Conservation (phyloP, 2,888 invertebrate genomes). For the Aethes cnicana region DNA sequence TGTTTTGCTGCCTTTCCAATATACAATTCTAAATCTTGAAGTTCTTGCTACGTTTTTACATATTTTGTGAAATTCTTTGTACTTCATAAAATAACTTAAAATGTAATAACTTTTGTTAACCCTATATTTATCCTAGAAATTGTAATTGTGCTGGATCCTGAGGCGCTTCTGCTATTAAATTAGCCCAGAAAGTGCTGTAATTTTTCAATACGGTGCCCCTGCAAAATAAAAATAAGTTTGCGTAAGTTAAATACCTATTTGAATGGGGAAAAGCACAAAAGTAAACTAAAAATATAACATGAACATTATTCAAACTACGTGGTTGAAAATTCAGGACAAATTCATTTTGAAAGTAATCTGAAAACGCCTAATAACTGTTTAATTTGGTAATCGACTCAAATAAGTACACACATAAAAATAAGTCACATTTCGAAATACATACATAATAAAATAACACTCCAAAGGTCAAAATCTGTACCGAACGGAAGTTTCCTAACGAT, state of each 20-base stretch:
- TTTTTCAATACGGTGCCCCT: constrained; percentile 89
- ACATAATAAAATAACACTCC: constrained; percentile 18
- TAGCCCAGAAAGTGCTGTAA: constrained; percentile 89
- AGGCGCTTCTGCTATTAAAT: constrained; percentile 82
- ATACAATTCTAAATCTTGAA: no score
- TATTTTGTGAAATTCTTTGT: constrained; percentile 3
- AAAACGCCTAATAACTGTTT: no score
- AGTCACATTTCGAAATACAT: constrained; percentile 22
- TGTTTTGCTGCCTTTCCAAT: neutral
- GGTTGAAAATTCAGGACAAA: no score
- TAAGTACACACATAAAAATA: constrained; percentile 13
- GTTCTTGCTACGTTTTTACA: no score
- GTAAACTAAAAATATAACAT: neutral
- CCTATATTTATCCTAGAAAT: constrained; percentile 51
- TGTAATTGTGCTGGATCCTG: constrained; percentile 67
- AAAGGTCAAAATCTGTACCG: constrained; percentile 16
- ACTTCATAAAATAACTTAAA: no score
- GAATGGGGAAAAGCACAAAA: neutral
- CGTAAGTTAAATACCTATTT: no score
- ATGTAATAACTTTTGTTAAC: neutral
- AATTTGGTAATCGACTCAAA: no score
- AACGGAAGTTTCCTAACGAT: constrained; percentile 31
- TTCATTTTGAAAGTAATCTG: no score
- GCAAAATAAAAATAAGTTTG: constrained; percentile 62
- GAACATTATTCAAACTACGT: no score